Evolutionary conservation across 2,797 vertebrate species (phyloP).

Genomic region (Lutjanus argentimaculatus): DNA sequence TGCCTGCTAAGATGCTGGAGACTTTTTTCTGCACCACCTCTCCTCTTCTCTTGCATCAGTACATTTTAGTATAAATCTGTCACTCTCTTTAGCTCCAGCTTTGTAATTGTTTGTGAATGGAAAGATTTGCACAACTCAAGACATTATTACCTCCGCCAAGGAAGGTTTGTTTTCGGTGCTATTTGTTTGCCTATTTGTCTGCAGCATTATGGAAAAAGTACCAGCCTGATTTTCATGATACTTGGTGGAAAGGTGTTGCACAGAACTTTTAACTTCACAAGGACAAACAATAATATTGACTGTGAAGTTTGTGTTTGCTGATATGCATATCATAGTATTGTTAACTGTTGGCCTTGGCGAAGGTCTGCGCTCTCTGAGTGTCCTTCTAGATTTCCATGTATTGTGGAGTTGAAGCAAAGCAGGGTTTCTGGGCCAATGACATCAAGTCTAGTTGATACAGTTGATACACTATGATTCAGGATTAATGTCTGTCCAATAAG

Average conservation of each 20-base stretch:
- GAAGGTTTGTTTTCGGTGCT: no score
- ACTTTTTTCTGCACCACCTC: not conserved
- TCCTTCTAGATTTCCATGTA: no score
- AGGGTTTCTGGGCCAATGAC: not conserved
- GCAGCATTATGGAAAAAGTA: no score
- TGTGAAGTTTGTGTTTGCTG: no score
- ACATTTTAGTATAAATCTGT: not conserved
- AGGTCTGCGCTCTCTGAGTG: no score
- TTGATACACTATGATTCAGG: not conserved
- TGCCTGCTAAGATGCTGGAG: slow-evolving; percentile 28
- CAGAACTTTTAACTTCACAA: no score
- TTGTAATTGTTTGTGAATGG: not conserved
- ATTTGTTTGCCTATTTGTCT: no score
- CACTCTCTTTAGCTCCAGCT: not conserved
- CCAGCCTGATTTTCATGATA: no score
- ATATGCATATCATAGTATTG: no score
- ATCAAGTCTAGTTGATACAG: not conserved
- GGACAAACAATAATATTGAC: no score
- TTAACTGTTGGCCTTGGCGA: no score
- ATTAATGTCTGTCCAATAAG: not conserved
- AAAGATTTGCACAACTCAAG: not conserved
- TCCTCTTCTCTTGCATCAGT: not conserved
- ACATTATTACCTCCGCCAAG: not conserved
- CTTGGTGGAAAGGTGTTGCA: no score
- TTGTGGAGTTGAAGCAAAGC: not conserved